Evolutionary conservation across 2,797 vertebrate genomes (phyloP), one percentile per base, ranked within the genome.

Genomic region (Clarias laeviceps): DNA sequence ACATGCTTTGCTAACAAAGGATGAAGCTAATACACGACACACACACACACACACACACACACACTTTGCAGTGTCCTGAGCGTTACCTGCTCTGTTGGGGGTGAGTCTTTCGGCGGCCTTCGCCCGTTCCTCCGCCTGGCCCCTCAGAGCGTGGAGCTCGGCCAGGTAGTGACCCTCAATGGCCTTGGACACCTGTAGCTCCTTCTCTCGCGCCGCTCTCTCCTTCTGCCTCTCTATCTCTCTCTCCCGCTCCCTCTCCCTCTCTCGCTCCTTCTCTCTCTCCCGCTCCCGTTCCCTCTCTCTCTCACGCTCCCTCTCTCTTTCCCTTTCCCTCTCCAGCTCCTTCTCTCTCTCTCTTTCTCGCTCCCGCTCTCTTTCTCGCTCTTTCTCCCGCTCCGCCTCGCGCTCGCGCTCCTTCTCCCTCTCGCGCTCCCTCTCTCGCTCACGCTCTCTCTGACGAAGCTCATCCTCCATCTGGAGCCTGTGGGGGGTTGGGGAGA

Each of bases 401-500:
- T 95, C 95, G 0, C 92, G 80, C 83, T 91, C 91, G 6, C 85
- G 80, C 80, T 91, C 90, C 29, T 85, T 80, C 62, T 91, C 91
- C 1, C 89, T 69, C 61, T 95, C 94, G 7, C 96, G 91, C 77
- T 96, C 95, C 18, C 96, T 90, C 86, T 94, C 95, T 0, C 94
- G 91, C 82, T 90, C 91, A 50, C 89, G 50, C 87, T 96, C 95
- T 34, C 95, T 91, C 88, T 94, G 94, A 32, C 95, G 93, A 89
- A 99, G 94, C 92, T 99, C 98, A 22, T 97, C 97, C n/a, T 98
- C 98, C 94, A 99, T 95, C 90, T 99, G 98, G 89, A 98, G 94
- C 93, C 98, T 99, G 88, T 80, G 64, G 69, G 82, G 84, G 88
- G 0, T 82, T 17, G 78, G 88, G 77, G 68, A 61, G 82, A 82